Evolutionary conservation across 2,113 vertebrate genomes (phyloP).

Genomic region (Scomber colias): DNA sequence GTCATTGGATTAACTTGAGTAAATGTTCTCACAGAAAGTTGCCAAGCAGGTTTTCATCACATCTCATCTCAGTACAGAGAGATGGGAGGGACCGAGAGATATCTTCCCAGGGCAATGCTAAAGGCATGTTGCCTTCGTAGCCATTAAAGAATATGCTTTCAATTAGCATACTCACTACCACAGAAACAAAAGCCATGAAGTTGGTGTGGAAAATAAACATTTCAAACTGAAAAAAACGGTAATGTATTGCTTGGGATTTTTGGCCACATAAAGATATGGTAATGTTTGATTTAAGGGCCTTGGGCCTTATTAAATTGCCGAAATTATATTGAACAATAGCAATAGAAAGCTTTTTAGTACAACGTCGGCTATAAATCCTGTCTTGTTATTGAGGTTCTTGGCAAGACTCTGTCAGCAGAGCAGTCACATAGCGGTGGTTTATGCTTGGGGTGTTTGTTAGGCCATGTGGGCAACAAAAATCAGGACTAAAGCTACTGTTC

Average conservation of each 20-base stretch:
- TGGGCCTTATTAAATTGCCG: slow-evolving; percentile 57
- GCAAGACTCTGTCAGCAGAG: slow-evolving; percentile 60
- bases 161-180: slow-evolving; percentile 54
- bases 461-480: slow-evolving; percentile 48
- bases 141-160: slow-evolving; percentile 64
- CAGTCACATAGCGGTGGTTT: slow-evolving; percentile 49
- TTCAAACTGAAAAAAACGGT: slow-evolving; percentile 36
- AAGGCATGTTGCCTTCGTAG: slow-evolving; percentile 22
- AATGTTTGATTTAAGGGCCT: slow-evolving; percentile 71
- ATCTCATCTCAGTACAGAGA: slow-evolving; percentile 28
- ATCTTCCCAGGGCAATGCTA: slow-evolving; percentile 42
- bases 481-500: slow-evolving; percentile 40
- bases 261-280: slow-evolving; percentile 68
- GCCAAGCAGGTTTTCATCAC: slow-evolving; percentile 48
- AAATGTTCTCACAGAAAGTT: slow-evolving; percentile 71
- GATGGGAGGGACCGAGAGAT: slow-evolving; percentile 19
- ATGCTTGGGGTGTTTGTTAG: slow-evolving; percentile 47
- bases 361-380: slow-evolving; percentile 49
- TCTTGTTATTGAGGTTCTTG: slow-evolving; percentile 69
- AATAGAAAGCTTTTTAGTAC: slow-evolving; percentile 52
- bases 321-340: slow-evolving; percentile 73
- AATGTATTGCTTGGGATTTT: slow-evolving; percentile 58
- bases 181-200: slow-evolving; percentile 13
- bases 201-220: slow-evolving; percentile 59
- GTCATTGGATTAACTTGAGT: slow-evolving; percentile 53